These are phyloP conservation scores for Antheraea assamensis DNA, from an alignment of 2,888 invertebrate genomes.

Conservation along the genomic window DNA sequence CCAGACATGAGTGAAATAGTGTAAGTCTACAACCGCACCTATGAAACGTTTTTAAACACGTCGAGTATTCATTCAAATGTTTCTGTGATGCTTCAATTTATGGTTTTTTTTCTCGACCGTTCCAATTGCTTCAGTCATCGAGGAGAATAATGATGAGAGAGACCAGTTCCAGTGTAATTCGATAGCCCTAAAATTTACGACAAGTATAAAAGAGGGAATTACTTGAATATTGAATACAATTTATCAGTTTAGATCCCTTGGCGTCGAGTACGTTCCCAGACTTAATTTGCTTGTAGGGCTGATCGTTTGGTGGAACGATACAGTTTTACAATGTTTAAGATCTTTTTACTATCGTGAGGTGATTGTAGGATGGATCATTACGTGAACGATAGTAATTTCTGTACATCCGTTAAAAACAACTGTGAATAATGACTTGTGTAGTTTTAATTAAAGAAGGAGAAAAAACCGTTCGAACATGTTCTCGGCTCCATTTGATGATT, in stretches of 20 bases:
- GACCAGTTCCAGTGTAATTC: not conserved
- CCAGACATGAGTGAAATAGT: conserved; percentile 17
- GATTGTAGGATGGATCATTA: no score
- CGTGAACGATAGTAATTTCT: no score
- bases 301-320: not conserved
- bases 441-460: no score
- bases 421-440: no score
- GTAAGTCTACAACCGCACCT: not conserved
- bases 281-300: not conserved
- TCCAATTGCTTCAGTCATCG: not conserved
- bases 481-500: no score
- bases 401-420: no score
- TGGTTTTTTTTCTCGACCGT: not conserved
- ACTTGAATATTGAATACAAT: conserved; percentile 3
- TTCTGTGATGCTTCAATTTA: conserved; percentile 4
- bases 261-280: not conserved
- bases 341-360: not conserved
- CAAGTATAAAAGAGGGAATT: conserved; percentile 1
- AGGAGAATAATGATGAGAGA: not conserved
- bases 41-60: conserved; percentile 9
- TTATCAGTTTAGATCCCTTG: not conserved
- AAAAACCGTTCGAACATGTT: no score
- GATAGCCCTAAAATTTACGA: conserved; percentile 8
- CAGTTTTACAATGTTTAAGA: not conserved
- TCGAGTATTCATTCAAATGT: conserved; percentile 16